Conservation (phyloP, 2,113 vertebrate species). For the Notothenia coriiceps region DNA sequence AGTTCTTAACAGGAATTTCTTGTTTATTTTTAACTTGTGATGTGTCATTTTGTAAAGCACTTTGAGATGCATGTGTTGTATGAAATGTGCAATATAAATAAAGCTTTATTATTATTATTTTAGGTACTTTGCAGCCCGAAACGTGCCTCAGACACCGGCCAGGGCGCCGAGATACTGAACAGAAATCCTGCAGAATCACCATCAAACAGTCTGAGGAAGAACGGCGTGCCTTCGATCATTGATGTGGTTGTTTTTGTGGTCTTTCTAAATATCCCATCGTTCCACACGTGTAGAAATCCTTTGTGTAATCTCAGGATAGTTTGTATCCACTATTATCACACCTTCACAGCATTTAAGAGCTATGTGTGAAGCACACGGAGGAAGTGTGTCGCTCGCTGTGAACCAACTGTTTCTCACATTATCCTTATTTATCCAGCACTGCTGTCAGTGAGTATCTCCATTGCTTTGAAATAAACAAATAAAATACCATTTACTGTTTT, state of each 20-base stretch:
- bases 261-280: conserved; percentile 29
- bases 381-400: conserved; percentile 34
- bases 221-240: conserved; percentile 12
- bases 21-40: no score
- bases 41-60: no score
- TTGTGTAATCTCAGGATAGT: conserved; percentile 58
- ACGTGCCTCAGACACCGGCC: conserved; percentile 34
- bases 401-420: conserved; percentile 29
- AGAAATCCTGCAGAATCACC: neutral
- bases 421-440: conserved; percentile 26
- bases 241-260: conserved; percentile 28
- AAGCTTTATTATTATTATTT: no score
- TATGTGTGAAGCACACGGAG: conserved; percentile 15
- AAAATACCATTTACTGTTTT: conserved; percentile 28
- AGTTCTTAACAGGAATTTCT: no score
- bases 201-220: neutral
- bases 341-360: conserved; percentile 46
- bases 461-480: conserved; percentile 38
- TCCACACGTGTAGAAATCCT: conserved; percentile 35
- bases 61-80: no score
- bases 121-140: conserved; percentile 80
- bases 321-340: conserved; percentile 48
- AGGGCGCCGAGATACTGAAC: conserved; percentile 47
- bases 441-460: conserved; percentile 42
- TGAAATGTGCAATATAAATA: no score